These are phyloP conservation scores for Spea multiplicata DNA, from an alignment of 2,113 vertebrate genomes.

Conservation along the genomic window DNA sequence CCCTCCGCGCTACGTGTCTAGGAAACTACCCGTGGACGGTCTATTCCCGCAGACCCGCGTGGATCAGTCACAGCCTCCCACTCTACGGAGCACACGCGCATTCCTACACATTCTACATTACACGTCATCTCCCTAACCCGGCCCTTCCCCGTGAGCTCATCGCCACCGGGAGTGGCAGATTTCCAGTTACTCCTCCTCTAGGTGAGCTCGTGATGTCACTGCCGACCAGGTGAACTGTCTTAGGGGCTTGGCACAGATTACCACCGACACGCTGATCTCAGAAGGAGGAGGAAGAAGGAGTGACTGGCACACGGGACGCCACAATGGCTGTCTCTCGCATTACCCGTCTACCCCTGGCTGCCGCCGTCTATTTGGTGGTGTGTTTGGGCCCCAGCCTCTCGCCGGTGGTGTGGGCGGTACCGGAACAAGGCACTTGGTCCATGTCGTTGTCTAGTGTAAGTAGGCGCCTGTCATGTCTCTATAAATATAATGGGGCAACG, in stretches of 20 bases:
- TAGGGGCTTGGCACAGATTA: background rate
- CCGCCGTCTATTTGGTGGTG: background rate
- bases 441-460: slow-evolving; percentile 71
- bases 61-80: background rate
- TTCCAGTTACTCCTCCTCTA: background rate
- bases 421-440: slow-evolving; percentile 74
- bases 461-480: slow-evolving; percentile 2
- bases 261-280: background rate
- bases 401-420: slow-evolving; percentile 56
- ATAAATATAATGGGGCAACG: background rate
- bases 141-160: background rate
- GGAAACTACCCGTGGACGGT: background rate
- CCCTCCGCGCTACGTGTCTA: background rate
- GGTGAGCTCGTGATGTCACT: slow-evolving; percentile 24
- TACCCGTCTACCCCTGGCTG: background rate
- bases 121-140: background rate
- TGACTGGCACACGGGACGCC: background rate
- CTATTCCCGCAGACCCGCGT: background rate
- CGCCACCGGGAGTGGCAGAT: slow-evolving; percentile 3
- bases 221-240: slow-evolving; percentile 26
- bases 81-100: no score
- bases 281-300: background rate
- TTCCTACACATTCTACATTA: no score
- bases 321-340: background rate
- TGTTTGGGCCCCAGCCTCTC: background rate